Evolutionary conservation across 2,113 vertebrate genomes (phyloP).

Genomic region (Brachyhypopomus gauderio): DNA sequence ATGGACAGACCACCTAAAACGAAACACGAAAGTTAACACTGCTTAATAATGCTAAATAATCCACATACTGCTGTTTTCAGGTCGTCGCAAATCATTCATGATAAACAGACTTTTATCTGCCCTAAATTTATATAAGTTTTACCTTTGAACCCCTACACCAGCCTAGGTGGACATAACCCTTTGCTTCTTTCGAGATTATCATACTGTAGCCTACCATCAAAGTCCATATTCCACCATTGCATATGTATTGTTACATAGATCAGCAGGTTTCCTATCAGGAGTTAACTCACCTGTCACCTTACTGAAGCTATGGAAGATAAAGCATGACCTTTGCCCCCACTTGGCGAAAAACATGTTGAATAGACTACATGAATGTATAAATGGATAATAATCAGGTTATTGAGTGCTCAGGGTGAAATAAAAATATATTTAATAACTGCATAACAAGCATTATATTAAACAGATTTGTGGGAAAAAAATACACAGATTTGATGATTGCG

Average conservation of each 20-base stretch:
- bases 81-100: background rate
- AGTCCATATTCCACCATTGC: constrained; percentile 40
- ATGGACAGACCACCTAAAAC: too few species aligned
- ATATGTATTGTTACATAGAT: constrained; percentile 34
- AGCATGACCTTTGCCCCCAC: constrained; percentile 19
- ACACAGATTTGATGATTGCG: too few species aligned
- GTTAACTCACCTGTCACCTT: constrained; percentile 32
- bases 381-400: background rate
- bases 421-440: too few species aligned
- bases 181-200: constrained; percentile 10
- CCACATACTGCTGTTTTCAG: background rate
- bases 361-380: background rate
- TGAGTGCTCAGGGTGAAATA: background rate
- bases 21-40: background rate
- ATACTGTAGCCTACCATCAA: constrained; percentile 20
- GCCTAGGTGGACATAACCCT: background rate
- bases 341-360: constrained; percentile 7
- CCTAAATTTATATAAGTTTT: background rate
- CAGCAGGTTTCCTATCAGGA: constrained; percentile 33
- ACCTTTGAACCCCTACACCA: background rate
- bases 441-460: too few species aligned
- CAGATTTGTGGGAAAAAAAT: too few species aligned
- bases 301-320: constrained; percentile 29
- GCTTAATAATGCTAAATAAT: background rate
- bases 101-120: constrained; percentile 1